Base-by-base conservation (phyloP, 1,140 invertebrate species). In the Cephus cinctus region DNA sequence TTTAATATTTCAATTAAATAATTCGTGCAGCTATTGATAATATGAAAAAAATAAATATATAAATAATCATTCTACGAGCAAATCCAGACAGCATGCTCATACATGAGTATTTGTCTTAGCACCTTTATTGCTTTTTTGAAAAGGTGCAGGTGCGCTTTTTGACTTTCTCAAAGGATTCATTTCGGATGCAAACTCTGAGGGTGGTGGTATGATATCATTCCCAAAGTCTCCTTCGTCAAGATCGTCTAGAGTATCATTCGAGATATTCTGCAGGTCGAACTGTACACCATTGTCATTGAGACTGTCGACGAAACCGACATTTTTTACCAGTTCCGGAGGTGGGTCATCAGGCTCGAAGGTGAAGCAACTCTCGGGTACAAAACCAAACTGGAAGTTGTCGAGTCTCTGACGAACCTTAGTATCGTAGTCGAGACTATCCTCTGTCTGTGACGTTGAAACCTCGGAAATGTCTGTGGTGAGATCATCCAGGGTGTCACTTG, bases 141-240 rank as follows among this genome's bases (percentile, higher is more conserved):
- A 70, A 38, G 62, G 64, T 56, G 61, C 61, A 21, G 71, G 71
- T 19, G 71, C 71, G 56, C 75, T 77, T 59, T 75, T 75, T 2
- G 72, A 77, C 54, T 75, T 77, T 46, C 73, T 64, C 11, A 77
- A 55, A 19, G 72, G 67, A 49, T 63, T 63, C 57, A 67, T 65
- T 50, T 66, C 66, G 14, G 53, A 58, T 2, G 61, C 54, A 43
- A 63, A 62, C 41, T 61, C 56, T n/a, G 48, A 50, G 23, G 57
- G 59, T 15, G 56, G 56, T 35, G 65, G 57, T 31, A 60, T 61
- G 38, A 64, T 58, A 46, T 61, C 56, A 39, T 38, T 56, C 35
- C 60, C 58, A 18, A 36, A 41, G 38, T 61, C 55, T 44, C 43
- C 59, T 27, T 59, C 59, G 11, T 45, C 47, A 21, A 49, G 31